Base-by-base conservation (phyloP, 1,140 invertebrate species). In the Nasonia longicornis region DNA sequence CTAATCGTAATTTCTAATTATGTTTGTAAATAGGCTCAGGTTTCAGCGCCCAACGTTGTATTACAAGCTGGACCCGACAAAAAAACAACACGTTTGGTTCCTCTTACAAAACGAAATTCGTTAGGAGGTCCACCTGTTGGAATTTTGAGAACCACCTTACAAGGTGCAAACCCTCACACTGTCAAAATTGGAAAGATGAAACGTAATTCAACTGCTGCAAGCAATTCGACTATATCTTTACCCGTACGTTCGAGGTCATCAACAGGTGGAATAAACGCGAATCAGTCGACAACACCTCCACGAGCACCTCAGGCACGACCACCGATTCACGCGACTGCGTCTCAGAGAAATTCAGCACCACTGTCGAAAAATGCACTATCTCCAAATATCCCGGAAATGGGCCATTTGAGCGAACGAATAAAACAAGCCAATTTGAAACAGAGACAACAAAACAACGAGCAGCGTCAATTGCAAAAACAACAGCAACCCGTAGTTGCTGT, bases 321-420 rank as follows among this genome's bases (percentile, higher is more conserved):
- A 71, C 76, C 83, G 78, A 83, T 85, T 77, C 80, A 78, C 52
- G 6, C 77, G 81, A 76, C 84, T 79, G 42, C 67, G 52, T 35
- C 31, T 8, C 76, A 63, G 52, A 66, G 69, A 48, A 84, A 80
- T 73, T 63, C 79, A 4, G 26, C 42, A 14, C 45, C 77, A 0
- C 64, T 22, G 2, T 16, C 80, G 12, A 86, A 86, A 83, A 81
- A 67, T 52, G 29, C 75, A 69, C 29, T 38, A 38, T 0, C 16
- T n/a, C 3, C 4, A 20, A 20, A n/a, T 0, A 45, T 31, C 20
- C 35, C 76, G 29, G 88, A 87, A 35, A 86, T 89, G 85, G 86
- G 87, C 12, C 84, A 86, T 45, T 78, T 89, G 10, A 88, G 85
- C 73, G 88, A 89, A 35, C 81, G 87, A 71, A 89, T 89, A 66